These are phyloP conservation scores for Trichomalopsis sarcophagae DNA, from an alignment of 1,140 invertebrate species.

Conservation along the genomic window DNA sequence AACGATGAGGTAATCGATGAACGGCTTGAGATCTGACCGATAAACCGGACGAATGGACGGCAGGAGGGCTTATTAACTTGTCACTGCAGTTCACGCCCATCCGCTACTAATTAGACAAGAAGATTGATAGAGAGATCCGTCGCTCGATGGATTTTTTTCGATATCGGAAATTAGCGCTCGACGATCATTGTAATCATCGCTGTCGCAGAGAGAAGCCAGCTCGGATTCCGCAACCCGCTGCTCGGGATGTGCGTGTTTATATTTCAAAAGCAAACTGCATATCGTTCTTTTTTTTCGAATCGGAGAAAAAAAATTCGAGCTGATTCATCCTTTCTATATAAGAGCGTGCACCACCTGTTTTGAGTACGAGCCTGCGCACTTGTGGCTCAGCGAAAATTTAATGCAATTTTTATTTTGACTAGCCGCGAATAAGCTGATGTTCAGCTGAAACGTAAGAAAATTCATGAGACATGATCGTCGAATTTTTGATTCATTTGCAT, in stretches of 20 bases:
- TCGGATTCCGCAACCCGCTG: background rate
- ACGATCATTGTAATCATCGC: background rate
- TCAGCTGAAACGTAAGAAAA: conserved; percentile 48
- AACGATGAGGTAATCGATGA: conserved; percentile 46
- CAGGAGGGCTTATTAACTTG: conserved; percentile 61
- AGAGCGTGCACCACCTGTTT: conserved; percentile 12
- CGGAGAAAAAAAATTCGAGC: conserved; percentile 5
- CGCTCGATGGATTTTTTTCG: background rate
- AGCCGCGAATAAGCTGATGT: background rate
- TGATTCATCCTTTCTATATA: conserved; percentile 44
- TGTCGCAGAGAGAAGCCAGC: background rate
- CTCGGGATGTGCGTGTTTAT: background rate
- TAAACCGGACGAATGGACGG: conserved; percentile 45
- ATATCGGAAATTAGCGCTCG: background rate
- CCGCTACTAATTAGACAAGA: conserved; percentile 3
- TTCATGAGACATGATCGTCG: conserved; percentile 41
- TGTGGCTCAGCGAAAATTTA: conserved; percentile 45
- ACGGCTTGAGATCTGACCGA: conserved; percentile 48
- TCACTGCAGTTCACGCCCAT: conserved; percentile 54
- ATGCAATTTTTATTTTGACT: conserved; percentile 49
- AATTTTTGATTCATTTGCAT: conserved; percentile 47
- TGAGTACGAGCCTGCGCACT: background rate
- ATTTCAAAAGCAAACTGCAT: background rate
- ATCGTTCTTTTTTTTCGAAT: conserved; percentile 17
- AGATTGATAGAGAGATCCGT: conserved; percentile 16